Evolutionary conservation across 2,797 vertebrate species (phyloP).

Genomic region (Micrastur ruficollis): DNA sequence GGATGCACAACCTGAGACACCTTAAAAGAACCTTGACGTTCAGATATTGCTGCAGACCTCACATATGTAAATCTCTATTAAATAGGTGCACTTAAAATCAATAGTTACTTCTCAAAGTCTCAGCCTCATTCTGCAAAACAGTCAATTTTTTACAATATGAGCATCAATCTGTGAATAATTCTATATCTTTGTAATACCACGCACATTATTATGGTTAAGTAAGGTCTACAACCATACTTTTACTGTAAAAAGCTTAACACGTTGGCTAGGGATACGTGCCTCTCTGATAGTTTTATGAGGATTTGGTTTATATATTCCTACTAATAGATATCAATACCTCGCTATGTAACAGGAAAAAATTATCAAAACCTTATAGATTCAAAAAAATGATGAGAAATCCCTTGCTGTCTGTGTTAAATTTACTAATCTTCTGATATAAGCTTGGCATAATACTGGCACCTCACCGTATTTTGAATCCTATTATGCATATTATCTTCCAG

Average conservation of each 20-base stretch:
- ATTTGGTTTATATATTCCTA: background rate
- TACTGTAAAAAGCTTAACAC: background rate
- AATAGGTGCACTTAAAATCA: background rate
- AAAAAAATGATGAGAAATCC: background rate
- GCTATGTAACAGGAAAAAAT: background rate
- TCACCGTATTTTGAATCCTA: conserved; percentile 23
- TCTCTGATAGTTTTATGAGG: conserved; percentile 10
- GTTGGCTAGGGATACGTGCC: background rate
- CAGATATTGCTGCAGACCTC: background rate
- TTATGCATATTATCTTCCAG: background rate
- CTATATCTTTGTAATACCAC: background rate
- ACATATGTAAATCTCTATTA: background rate
- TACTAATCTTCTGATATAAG: conserved; percentile 2
- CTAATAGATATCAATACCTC: conserved; percentile 11
- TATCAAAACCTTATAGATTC: background rate
- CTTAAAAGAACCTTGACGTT: background rate
- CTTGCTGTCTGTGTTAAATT: background rate
- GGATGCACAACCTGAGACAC: background rate
- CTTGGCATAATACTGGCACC: conserved; percentile 11
- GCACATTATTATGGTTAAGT: background rate
- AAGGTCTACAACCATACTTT: background rate
- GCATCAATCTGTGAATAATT: conserved; percentile 4
- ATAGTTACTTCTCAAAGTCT: background rate
- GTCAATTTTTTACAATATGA: background rate
- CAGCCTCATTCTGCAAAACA: background rate